Evolutionary conservation across 2,797 vertebrate genomes (phyloP), one percentile per base, ranked within the genome.

Genomic region (Pelochelys cantorii): DNA sequence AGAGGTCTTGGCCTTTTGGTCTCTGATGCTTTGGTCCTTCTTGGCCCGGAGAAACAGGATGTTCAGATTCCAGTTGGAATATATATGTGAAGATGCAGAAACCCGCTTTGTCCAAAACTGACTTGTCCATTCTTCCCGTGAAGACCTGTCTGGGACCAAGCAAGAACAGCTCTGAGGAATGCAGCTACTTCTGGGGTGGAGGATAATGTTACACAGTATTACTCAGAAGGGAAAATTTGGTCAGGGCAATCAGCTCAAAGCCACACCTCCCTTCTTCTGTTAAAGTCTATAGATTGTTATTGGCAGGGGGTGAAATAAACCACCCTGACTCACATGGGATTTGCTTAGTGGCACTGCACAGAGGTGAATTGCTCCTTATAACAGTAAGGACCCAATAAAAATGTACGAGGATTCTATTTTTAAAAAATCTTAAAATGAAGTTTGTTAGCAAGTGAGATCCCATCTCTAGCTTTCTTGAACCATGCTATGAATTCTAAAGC

Each of bases 401-500:
- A 37, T 2, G 34, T 71, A 37, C 11, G 34, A 37, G 34, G 68
- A 23, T 22, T 34, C n/a, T 37, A 37, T 27, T 71, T 15, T 13
- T 34, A 22, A 18, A 37, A 37, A 71, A 37, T 5, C 34, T 37
- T 71, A 37, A 62, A 14, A 29, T 62, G 11, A 62, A 23, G 34
- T 22, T 71, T 37, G n/a, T 71, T 71, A 37, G 65, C 34, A 18
- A 71, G 22, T 37, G 65, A 71, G 20, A 37, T 23, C 34, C n/a
- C 22, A 34, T 12, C 68, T 71, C 23, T 5, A 80, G 3, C 17
- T 71, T 34, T 27, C 29, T 3, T 59, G 7, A 17, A 1, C 53
- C 27, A 0, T 2, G 13, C 12, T 42, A 0, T 1, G 78, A 83
- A 74, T 74, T 54, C 31, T 3, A 59, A 54, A 78, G 55, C 68